Percentiles rank a stretch among this genome's conserved stretches.
Evolutionary conservation across 2,113 vertebrate genomes (phyloP).

Genomic region (Forbesichthys agassizii): DNA sequence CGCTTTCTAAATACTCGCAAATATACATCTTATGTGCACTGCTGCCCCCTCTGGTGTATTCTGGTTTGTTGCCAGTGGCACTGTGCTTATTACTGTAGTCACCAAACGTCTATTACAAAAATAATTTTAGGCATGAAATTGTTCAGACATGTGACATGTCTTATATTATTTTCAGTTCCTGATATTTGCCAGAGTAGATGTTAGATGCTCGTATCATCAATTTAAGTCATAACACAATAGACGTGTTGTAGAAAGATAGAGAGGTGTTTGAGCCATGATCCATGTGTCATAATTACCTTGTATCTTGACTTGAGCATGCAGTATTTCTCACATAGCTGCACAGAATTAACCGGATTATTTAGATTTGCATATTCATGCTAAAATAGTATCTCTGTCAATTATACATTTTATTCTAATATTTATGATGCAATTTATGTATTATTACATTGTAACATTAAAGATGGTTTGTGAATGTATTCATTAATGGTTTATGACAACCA

Average conservation of each 20-base stretch:
- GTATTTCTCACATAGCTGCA: conserved; percentile 55
- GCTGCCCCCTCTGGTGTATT: too few species aligned
- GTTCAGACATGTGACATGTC: too few species aligned
- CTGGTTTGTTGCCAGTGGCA: too few species aligned
- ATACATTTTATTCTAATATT: not conserved
- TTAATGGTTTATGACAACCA: conserved; percentile 24
- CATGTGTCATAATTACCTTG: not conserved
- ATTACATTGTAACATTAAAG: not conserved
- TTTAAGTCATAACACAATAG: not conserved
- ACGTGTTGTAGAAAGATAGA: conserved; percentile 2
- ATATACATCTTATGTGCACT: too few species aligned
- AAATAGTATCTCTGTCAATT: not conserved
- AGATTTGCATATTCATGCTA: not conserved
- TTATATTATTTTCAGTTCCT: not conserved
- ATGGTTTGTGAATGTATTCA: not conserved
- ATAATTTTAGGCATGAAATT: too few species aligned
- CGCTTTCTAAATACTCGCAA: not conserved
- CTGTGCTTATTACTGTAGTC: too few species aligned
- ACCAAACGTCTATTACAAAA: too few species aligned
- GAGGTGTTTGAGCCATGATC: conserved; percentile 14
- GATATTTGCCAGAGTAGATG: not conserved
- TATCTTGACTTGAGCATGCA: conserved; percentile 43
- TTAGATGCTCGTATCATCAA: not conserved
- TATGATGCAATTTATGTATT: not conserved
- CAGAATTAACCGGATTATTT: not conserved